Base-by-base conservation (phyloP, 2,113 vertebrate species). In the Ictalurus punctatus region DNA sequence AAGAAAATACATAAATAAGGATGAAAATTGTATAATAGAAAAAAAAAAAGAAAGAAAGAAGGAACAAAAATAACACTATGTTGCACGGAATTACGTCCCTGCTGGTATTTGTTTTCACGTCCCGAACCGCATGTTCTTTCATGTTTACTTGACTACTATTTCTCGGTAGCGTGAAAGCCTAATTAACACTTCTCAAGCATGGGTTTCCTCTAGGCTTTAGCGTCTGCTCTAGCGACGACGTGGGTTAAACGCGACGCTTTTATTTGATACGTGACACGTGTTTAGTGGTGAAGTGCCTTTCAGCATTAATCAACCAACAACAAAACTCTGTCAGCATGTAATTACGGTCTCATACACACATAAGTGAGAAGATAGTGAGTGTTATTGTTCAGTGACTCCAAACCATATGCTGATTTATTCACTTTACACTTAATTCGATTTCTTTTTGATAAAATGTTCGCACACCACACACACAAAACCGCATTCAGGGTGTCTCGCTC, bases 251-350 rank as follows among this genome's bases (percentile, higher is more conserved):
- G 4, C 12, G 19, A 76, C 76, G 82, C 84, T 91, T 94, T 89
- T 92, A 93, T 89, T 90, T 91, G 91, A 95, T 94, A 94, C 89
- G 86, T 91, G 92, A 92, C 92, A 90, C 93, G 88, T 86, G 80
- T 93, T 90, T 92, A 90, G 91, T 83, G 92, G 94, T 93, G 91
- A 73, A 88, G 86, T 92, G 91, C 92, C 89, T 93, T 91, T 89
- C 86, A 90, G 79, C 91, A 92, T 93, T 89, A 91, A 94, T 94
- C 93, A 94, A 92, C 48, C 21, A 86, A 84, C 76, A 83, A 48
- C 85, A 76, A 92, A 92, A 88, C 89, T 86, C 81, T 85, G 73
- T 59, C 73, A 93, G 93, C 90, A 92, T 91, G 90, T 94, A 94
- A 94, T 93, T 94, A 90, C 84, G 87, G 86, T 40, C 83, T 73